Evolutionary conservation across 2,113 vertebrate genomes (phyloP).

Genomic region (Periophthalmodon schlosseri): DNA sequence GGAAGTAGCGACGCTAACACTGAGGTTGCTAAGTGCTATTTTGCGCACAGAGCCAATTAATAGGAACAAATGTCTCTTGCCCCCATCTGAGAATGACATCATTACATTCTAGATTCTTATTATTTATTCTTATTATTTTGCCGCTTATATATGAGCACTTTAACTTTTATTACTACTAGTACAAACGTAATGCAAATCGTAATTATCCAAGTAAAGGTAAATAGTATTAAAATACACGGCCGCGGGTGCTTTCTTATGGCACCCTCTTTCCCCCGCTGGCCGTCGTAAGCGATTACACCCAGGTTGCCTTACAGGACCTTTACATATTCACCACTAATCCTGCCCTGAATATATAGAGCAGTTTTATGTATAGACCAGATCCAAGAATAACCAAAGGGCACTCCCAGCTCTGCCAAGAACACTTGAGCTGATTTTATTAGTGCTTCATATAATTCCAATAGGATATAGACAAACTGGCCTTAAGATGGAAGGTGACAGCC

Average conservation of each 20-base stretch:
- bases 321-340: constrained; percentile 93
- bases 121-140: no score
- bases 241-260: constrained; percentile 32
- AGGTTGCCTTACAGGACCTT: constrained; percentile 74
- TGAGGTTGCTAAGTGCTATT: no score
- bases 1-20: no score
- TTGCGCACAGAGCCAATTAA: no score
- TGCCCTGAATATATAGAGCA: constrained; percentile 83
- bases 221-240: background rate
- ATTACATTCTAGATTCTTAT: no score
- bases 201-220: background rate
- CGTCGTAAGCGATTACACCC: constrained; percentile 48
- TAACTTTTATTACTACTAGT: background rate
- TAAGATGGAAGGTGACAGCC: constrained; percentile 87
- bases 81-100: no score
- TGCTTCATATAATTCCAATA: constrained; percentile 88
- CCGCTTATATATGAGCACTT: background rate
- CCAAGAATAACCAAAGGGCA: constrained; percentile 85
- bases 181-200: background rate
- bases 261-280: constrained; percentile 56
- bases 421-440: constrained; percentile 91
- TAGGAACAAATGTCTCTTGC: no score
- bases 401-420: constrained; percentile 85
- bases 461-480: constrained; percentile 84
- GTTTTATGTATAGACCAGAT: constrained; percentile 87